These are phyloP conservation scores for Volucella inanis DNA, from an alignment of 2,888 invertebrate genomes.

Conservation along the genomic window DNA sequence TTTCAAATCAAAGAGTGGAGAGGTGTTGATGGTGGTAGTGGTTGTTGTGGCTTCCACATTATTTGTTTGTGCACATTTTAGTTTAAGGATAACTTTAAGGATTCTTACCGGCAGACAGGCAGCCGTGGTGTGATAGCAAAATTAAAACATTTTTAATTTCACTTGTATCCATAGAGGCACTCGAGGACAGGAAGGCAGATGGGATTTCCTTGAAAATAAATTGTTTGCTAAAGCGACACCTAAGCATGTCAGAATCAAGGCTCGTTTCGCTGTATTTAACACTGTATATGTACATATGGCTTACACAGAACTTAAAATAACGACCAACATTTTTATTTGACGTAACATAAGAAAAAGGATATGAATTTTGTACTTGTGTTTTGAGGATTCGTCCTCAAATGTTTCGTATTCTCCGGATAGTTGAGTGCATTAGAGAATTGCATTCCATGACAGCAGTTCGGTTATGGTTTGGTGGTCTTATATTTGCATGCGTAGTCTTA, in stretches of 20 bases:
- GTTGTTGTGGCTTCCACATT: conserved; percentile 41
- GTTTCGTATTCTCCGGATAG: conserved; percentile 11
- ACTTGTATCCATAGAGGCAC: conserved; percentile 46
- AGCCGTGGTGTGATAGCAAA: conserved; percentile 49
- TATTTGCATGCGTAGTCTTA: conserved; percentile 34
- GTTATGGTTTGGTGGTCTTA: conserved; percentile 41
- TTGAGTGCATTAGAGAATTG: conserved; percentile 54
- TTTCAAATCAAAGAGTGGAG: conserved; percentile 33
- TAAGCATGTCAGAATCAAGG: conserved; percentile 39
- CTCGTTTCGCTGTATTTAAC: too few relatives aligned
- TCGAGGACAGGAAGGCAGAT: conserved; percentile 2
- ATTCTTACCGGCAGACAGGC: conserved; percentile 24
- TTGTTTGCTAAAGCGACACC: conserved; percentile 60
- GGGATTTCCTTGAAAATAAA: conserved; percentile 56
- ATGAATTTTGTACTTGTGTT: conserved; percentile 27
- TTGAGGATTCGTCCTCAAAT: conserved; percentile 13
- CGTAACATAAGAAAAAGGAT: conserved; percentile 3
- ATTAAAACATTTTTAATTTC: conserved; percentile 68
- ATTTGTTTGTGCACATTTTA: conserved; percentile 62
- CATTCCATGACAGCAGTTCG: conserved; percentile 44
- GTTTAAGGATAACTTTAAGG: conserved; percentile 50
- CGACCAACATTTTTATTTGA: conserved; percentile 41
- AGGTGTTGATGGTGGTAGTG: conserved; percentile 26
- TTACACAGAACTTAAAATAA: conserved; percentile 23
- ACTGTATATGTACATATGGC: conserved; percentile 5